These are phyloP conservation scores for Lucilia sericata DNA, from an alignment of 1,140 invertebrate species.

Conservation along the genomic window DNA sequence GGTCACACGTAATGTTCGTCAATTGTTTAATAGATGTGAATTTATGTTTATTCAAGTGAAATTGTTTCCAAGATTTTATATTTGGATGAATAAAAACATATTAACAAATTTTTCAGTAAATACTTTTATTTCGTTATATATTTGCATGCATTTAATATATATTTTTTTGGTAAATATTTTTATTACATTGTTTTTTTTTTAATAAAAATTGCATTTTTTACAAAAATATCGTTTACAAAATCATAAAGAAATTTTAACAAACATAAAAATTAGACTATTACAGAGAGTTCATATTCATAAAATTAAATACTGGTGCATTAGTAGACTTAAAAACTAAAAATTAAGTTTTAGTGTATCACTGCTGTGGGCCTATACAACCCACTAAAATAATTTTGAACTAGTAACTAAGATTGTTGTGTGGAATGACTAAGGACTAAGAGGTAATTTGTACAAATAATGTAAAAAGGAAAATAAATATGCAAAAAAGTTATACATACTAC, in stretches of 20 bases:
- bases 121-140: neutral
- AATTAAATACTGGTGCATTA: conserved; percentile 32
- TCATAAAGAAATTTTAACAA: neutral
- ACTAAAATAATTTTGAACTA: neutral
- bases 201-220: no score
- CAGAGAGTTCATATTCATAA: neutral
- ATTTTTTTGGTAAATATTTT: conserved; percentile 12
- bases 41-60: no score
- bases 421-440: conserved; percentile 15
- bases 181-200: neutral
- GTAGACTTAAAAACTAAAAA: neutral
- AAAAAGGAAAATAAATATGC: neutral
- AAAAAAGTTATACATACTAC: neutral
- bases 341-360: conserved; percentile 30
- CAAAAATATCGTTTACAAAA: neutral
- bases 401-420: neutral
- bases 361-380: neutral
- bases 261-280: neutral
- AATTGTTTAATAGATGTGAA: no score
- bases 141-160: conserved; percentile 25
- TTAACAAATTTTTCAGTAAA: no score
- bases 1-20: no score
- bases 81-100: no score
- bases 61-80: no score
- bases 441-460: conserved; percentile 35